Conservation (phyloP, 2,888 invertebrate genomes). For the Mythimna albipuncta region DNA sequence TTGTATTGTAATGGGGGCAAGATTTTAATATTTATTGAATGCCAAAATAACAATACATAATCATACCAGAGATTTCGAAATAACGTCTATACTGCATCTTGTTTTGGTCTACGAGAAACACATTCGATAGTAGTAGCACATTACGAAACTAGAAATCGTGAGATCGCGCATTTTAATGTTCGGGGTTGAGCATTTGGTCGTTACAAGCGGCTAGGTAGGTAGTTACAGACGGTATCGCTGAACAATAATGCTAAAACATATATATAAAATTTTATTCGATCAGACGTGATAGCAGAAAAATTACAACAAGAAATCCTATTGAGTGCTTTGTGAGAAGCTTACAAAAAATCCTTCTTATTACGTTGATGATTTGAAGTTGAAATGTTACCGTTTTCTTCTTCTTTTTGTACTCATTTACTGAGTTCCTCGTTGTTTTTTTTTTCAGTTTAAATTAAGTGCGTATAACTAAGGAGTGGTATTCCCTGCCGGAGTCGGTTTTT, state of each 20-base stretch:
- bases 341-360: not conserved
- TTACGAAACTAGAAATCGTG: conserved; percentile 56
- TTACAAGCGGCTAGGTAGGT: conserved; percentile 54
- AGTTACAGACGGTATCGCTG: conserved; percentile 11
- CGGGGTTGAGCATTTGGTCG: conserved; percentile 38
- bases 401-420: not conserved
- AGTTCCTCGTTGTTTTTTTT: too few species aligned
- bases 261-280: conserved; percentile 36
- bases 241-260: conserved; percentile 7
- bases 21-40: not conserved
- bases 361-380: not conserved
- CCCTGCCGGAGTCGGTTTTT: too few species aligned
- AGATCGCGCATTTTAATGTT: conserved; percentile 50
- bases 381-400: not conserved
- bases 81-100: conserved; percentile 14
- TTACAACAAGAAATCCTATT: not conserved
- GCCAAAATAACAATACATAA: not conserved
- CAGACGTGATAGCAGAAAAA: conserved; percentile 15
- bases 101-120: conserved; percentile 37
- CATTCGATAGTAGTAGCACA: conserved; percentile 39
- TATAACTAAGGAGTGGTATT: too few species aligned
- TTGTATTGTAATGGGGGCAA: too few species aligned
- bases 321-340: not conserved
- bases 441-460: too few species aligned
- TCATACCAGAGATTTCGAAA: conserved; percentile 20